These are phyloP conservation scores for Synanthedon andrenaeformis DNA, from an alignment of 2,888 invertebrate genomes.

Conservation along the genomic window DNA sequence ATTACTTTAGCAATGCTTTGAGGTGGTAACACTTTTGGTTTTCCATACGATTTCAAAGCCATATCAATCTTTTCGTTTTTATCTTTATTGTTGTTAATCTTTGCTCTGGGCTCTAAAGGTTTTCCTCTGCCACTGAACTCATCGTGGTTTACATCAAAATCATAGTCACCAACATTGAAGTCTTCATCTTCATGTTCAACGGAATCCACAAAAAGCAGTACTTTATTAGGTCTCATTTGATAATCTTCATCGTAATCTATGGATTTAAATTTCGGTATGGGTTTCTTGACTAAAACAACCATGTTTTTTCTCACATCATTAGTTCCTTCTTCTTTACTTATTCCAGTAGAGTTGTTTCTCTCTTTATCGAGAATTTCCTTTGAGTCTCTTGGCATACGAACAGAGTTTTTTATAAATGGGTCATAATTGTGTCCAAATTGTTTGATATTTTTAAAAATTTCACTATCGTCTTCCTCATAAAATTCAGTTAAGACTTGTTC, in stretches of 20 bases:
- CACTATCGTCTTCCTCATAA: not conserved
- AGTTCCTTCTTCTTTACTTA: not conserved
- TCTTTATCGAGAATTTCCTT: conserved; percentile 2
- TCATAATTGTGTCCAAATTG: conserved; percentile 13
- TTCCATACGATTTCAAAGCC: conserved; percentile 4
- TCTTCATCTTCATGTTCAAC: conserved; percentile 54
- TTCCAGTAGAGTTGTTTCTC: not conserved
- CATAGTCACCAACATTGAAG: conserved; percentile 50
- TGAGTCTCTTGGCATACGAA: not conserved
- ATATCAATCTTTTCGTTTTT: conserved; percentile 3
- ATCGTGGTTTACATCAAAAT: conserved; percentile 54
- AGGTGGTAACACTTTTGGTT: conserved; percentile 5
- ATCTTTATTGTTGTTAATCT: conserved; percentile 12
- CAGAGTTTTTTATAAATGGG: not conserved
- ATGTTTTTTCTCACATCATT: conserved; percentile 3
- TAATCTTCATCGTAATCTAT: conserved; percentile 42
- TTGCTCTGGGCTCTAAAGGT: conserved; percentile 35
- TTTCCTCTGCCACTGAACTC: conserved; percentile 43
- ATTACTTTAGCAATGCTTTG: conserved; percentile 17
- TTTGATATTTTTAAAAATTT: conserved; percentile 6
- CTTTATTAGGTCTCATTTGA: conserved; percentile 25
- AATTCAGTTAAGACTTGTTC: conserved; percentile 7
- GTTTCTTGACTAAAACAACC: conserved; percentile 35
- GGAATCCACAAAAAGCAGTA: conserved; percentile 24
- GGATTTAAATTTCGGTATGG: conserved; percentile 46